These are phyloP conservation scores for Andrena flavipes DNA, from an alignment of 2,888 invertebrate genomes.

Conservation along the genomic window DNA sequence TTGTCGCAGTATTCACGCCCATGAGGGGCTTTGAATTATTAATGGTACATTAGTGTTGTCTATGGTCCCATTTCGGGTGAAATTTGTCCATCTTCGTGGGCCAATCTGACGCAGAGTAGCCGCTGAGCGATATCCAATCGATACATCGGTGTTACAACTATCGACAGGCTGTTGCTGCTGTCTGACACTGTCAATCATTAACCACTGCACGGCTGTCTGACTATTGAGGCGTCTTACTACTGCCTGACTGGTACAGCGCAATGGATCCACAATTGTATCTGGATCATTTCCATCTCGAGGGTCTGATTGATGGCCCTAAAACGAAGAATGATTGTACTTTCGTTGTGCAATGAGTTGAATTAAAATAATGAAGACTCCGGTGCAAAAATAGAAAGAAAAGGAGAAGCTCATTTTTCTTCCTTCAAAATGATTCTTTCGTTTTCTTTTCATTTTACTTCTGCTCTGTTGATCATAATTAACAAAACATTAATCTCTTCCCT, in stretches of 20 bases:
- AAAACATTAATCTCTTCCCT: not conserved
- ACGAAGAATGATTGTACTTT: not conserved
- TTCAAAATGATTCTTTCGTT: no score
- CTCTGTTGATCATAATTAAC: no score
- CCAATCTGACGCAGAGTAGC: not conserved
- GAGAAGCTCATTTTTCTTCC: not conserved
- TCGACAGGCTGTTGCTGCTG: constrained; percentile 43
- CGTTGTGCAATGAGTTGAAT: no score
- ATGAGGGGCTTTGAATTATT: not conserved
- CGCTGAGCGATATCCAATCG: not conserved
- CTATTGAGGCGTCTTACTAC: constrained; percentile 26
- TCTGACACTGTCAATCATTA: constrained; percentile 45
- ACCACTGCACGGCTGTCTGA: constrained; percentile 21
- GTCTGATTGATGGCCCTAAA: not conserved
- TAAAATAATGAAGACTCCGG: no score
- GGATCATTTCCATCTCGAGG: not conserved
- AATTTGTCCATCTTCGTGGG: constrained; percentile 38
- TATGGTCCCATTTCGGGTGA: not conserved
- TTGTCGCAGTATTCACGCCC: not conserved
- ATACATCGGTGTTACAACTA: constrained; percentile 25
- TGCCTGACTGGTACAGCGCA: constrained; percentile 12
- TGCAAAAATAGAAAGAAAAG: no score
- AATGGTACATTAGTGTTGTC: not conserved
- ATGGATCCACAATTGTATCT: not conserved
- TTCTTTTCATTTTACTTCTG: no score